Evolutionary conservation across 2,113 vertebrate genomes (phyloP).

Genomic region (Dendrocopos noguchii): DNA sequence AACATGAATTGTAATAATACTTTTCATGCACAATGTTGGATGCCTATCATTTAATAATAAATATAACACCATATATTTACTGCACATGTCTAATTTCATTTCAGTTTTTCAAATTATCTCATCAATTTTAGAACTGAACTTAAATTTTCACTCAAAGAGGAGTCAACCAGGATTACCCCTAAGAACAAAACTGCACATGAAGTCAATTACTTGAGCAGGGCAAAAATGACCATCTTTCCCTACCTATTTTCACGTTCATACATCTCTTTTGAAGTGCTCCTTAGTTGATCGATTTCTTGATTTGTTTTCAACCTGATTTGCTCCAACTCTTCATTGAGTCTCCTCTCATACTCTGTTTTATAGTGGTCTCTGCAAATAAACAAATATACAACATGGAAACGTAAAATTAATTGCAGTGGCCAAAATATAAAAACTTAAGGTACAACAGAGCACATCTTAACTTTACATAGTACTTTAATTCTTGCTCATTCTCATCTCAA

Average conservation of each 20-base stretch:
- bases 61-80: not conserved
- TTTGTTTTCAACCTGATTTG: constrained; percentile 90
- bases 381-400: not conserved
- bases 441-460: not conserved
- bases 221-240: not conserved
- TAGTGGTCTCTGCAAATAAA: constrained; percentile 86
- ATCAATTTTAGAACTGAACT: not conserved
- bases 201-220: no score
- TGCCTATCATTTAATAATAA: not conserved
- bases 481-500: not conserved
- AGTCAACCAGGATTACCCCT: not conserved
- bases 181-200: not conserved
- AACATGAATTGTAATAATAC: not conserved
- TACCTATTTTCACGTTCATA: constrained; percentile 99
- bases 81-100: not conserved
- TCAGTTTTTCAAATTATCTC: not conserved
- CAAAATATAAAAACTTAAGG: not conserved
- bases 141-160: not conserved
- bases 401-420: not conserved
- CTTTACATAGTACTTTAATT: not conserved
- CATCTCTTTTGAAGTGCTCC: constrained; percentile 92
- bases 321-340: constrained; percentile 89
- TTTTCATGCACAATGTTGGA: not conserved
- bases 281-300: constrained; percentile 93
- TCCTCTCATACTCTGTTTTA: constrained; percentile 94